Evolutionary conservation across 2,888 invertebrate species (phyloP), one percentile per base, ranked within the genome.

Genomic region (Oligia fasciuncula): DNA sequence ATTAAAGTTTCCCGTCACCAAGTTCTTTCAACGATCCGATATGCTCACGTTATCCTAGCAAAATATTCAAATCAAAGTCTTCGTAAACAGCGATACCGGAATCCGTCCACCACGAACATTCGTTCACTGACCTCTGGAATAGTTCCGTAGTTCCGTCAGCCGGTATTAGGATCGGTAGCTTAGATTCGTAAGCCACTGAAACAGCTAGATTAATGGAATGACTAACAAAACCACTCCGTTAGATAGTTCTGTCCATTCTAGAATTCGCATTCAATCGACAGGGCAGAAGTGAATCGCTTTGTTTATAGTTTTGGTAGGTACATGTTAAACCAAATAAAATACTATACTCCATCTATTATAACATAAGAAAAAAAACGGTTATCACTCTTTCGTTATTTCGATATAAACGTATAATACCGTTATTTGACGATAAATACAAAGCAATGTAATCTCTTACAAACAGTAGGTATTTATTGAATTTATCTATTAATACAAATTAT

Each of bases 51-150:
- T n/a, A n/a, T n/a, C n/a, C n/a, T n/a, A n/a, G n/a, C n/a, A n/a
- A n/a, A 82, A 80, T 79, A 87, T 85, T 85, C 74, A 63, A 81
- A 84, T 77, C 78, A 70, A 43, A 66, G 23, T 71, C 66, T 71
- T 60, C 43, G 54, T 68, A 51, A 76, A 79, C 77, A 77, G 73
- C 68, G 67, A n/a, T 49, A 70, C 0, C 40, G n/a, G n/a, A n/a
- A n/a, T n/a, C 29, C 51, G 78, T 60, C 67, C 19, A 60, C 19
- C n/a, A 43, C n/a, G n/a, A 71, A 71, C 60, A 71, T 71, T 60
- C 29, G 57, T 67, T 81, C 79, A 74, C 19, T 60, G 71, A 65
- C 75, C 76, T 68, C 62, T 54, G 60, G 13, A 84, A 87, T 79
- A 69, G 65, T 54, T 75, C 63, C n/a, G 35, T 43, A 29, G 63